Percentiles rank a stretch among this genome's conserved stretches.
Conservation (phyloP, 1,140 invertebrate species). For the Diorhabda sublineata region DNA sequence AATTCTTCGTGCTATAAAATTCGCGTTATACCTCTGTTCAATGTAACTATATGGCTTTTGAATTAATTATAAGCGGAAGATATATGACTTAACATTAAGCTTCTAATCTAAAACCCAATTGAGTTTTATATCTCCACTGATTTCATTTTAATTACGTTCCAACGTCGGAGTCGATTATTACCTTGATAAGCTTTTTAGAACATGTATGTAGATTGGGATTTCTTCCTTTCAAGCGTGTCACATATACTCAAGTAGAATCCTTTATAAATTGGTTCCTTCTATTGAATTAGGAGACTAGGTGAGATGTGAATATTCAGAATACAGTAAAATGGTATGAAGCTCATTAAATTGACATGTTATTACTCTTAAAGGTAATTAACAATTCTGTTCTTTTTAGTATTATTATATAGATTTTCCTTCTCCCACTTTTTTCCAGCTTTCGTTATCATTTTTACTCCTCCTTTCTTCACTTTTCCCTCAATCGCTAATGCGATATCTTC, state of each 20-base stretch:
- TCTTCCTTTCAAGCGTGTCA: not conserved
- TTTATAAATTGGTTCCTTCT: not conserved
- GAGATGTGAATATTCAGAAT: too few relatives aligned
- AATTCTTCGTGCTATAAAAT: conserved; percentile 2
- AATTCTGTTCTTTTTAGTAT: too few relatives aligned
- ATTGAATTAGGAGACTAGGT: not conserved
- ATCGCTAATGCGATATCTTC: too few relatives aligned
- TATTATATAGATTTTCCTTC: too few relatives aligned
- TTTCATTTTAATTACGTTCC: not conserved
- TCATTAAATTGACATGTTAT: too few relatives aligned
- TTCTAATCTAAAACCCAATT: conserved; percentile 2
- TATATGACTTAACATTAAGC: conserved; percentile 2
- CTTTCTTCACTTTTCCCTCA: too few relatives aligned
- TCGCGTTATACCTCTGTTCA: conserved; percentile 1
- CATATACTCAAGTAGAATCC: not conserved
- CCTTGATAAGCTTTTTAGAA: not conserved
- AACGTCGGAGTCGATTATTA: not conserved
- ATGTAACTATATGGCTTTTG: conserved; percentile 2
- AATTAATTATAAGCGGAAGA: conserved; percentile 3
- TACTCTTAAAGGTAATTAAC: too few relatives aligned
- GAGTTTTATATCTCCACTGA: conserved; percentile 2
- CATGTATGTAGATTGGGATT: not conserved
- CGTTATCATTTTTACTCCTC: too few relatives aligned
- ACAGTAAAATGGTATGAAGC: too few relatives aligned
- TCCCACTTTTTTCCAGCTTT: too few relatives aligned